Evolutionary conservation across 1,140 invertebrate genomes (phyloP), one percentile per base, ranked within the genome.

Genomic region (Tetramorium parvispinum): DNA sequence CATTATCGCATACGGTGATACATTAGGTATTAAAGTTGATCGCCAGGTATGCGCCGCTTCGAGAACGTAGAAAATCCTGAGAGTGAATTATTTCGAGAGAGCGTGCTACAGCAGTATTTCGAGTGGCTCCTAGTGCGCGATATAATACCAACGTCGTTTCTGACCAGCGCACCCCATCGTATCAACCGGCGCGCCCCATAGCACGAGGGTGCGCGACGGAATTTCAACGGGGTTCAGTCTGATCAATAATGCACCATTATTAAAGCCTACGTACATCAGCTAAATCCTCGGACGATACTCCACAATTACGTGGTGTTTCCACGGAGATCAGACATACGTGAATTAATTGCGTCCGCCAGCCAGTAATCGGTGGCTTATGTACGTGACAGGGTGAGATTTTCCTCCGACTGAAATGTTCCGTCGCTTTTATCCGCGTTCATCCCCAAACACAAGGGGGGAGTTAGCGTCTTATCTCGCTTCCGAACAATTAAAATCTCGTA

Each of bases 181-280:
- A 76, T 82, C 85, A 87, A 6, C 6, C 86, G 86, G 3, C 78
- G 63, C 78, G 46, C 87, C 79, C 89, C 75, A 82, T 66, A 73
- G 71, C 86, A 71, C 68, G 82, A 85, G 79, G 88, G 89, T 90
- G 92, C 85, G 77, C 88, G 85, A 87, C 65, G 91, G 89, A 93
- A 93, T 93, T 93, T 92, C 85, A 88, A 93, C 90, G 89, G 90
- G 91, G 91, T 92, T 94, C 92, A 89, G 90, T 85, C 92, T 90
- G 93, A 94, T 94, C 93, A 91, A 94, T 94, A 94, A 92, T 92
- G 91, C 87, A 91, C 89, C 92, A 86, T 93, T 91, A 93, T 93
- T 93, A 93, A 92, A 92, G 88, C 91, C 92, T 79, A 87, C 85
- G 87, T 89, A 85, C 89, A 92, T 89, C 89, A 86, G 86, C 57